phyloP scores from a whole-genome alignment of 2,113 vertebrate genomes.

The Anthoscopus minutus region DNA sequence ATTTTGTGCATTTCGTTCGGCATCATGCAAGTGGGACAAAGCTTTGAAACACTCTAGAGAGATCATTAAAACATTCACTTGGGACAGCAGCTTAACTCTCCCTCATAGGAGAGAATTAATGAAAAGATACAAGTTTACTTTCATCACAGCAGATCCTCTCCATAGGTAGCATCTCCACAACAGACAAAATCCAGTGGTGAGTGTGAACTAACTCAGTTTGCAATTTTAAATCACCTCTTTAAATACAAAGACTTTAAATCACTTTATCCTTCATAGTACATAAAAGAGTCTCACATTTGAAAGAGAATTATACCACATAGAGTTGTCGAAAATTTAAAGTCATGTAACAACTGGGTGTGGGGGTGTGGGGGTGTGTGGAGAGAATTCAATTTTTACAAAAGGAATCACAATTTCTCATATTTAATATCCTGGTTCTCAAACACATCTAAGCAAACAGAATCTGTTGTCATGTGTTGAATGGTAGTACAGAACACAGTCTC shows the following conservation, averaged over 20 bases:
- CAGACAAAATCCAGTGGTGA: not conserved
- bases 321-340: not conserved
- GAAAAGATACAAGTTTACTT: constrained; percentile 34
- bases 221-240: constrained; percentile 6
- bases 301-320: not conserved
- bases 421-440: not conserved
- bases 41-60: constrained; percentile 49
- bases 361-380: not conserved
- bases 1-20: not conserved
- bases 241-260: not conserved
- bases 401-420: not conserved
- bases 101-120: constrained; percentile 4
- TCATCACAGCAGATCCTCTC: constrained; percentile 35
- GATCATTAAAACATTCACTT: constrained; percentile 56
- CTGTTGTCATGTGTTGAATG: not conserved
- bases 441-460: fast-evolving
- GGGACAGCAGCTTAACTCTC: constrained; percentile 46
- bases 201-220: not conserved
- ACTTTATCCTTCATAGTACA: not conserved
- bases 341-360: not conserved
- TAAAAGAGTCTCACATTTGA: not conserved
- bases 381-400: not conserved
- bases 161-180: not conserved
- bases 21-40: constrained; percentile 28
- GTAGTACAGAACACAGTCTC: not conserved